These are phyloP conservation scores for Molossus molossus DNA, from an alignment of 2,797 vertebrate species.

Conservation along the genomic window DNA sequence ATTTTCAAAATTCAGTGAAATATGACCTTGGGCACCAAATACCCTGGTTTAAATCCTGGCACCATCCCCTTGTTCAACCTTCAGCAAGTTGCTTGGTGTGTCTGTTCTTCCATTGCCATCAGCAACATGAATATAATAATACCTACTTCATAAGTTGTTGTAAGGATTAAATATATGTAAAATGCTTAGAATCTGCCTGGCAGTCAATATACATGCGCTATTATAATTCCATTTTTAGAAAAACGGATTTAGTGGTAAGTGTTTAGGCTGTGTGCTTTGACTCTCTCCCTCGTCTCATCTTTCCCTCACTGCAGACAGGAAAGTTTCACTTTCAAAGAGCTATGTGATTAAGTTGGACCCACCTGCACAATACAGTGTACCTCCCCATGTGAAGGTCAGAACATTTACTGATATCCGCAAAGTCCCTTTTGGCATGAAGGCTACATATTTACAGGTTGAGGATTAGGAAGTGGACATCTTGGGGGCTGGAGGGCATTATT, in stretches of 20 bases:
- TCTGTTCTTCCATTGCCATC: too few relatives aligned
- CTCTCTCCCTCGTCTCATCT: not conserved
- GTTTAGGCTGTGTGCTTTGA: not conserved
- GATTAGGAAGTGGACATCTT: not conserved
- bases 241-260: not conserved
- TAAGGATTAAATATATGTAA: too few relatives aligned
- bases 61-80: too few relatives aligned
- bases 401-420: not conserved
- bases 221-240: slow-evolving; percentile 10
- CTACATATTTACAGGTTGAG: not conserved
- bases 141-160: too few relatives aligned
- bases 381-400: not conserved
- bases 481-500: not conserved
- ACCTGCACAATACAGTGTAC: not conserved
- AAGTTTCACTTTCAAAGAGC: not conserved
- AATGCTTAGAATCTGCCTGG: too few relatives aligned
- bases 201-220: not conserved
- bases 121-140: too few relatives aligned
- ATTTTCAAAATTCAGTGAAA: too few relatives aligned
- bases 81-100: too few relatives aligned
- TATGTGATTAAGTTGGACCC: not conserved
- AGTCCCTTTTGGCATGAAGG: not conserved
- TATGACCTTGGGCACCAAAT: too few relatives aligned
- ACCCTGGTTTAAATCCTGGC: too few relatives aligned
- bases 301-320: not conserved